Percentiles rank a stretch among this genome's conserved stretches.
phyloP scores from a whole-genome alignment of 2,797 vertebrate genomes.

The Microchirus variegatus region DNA sequence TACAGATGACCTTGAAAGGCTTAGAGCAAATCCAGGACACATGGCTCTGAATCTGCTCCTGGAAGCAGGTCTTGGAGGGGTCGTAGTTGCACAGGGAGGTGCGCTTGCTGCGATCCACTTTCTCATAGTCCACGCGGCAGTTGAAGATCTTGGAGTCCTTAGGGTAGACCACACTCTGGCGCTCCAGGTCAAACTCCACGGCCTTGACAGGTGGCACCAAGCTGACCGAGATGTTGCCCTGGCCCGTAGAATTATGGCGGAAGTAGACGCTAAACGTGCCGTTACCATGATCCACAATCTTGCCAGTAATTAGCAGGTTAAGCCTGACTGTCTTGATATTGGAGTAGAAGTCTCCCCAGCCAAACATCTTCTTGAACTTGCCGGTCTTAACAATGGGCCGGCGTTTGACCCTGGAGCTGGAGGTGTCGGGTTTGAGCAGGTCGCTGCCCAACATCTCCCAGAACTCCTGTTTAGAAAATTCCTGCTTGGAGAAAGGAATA shows the following conservation, averaged over 20 bases:
- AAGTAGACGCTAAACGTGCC: conserved; percentile 97
- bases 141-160: conserved; percentile 99
- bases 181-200: conserved; percentile 94
- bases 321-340: conserved; percentile 98
- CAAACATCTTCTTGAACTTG: conserved; percentile 95
- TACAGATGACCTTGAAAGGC: conserved; percentile 96
- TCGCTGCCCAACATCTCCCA: conserved; percentile 90
- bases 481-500: conserved; percentile 82
- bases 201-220: conserved; percentile 94
- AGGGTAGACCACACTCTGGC: conserved; percentile 95
- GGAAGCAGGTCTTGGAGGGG: conserved; percentile 94
- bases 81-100: conserved; percentile 95
- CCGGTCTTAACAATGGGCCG: conserved; percentile 86
- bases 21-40: conserved; percentile 98
- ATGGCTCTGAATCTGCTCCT: conserved; percentile 94
- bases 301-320: conserved; percentile 96
- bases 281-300: conserved; percentile 97
- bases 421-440: conserved; percentile 77
- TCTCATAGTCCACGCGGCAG: conserved; percentile 96
- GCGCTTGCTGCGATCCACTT: conserved; percentile 92
- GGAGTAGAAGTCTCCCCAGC: conserved; percentile 98
- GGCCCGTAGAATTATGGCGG: conserved; percentile 96
- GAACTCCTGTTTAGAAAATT: conserved; percentile 88
- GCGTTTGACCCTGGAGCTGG: conserved; percentile 81
- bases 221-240: conserved; percentile 97